Evolutionary conservation across 2,113 vertebrate genomes (phyloP).

Genomic region (Pelmatolapia mariae): DNA sequence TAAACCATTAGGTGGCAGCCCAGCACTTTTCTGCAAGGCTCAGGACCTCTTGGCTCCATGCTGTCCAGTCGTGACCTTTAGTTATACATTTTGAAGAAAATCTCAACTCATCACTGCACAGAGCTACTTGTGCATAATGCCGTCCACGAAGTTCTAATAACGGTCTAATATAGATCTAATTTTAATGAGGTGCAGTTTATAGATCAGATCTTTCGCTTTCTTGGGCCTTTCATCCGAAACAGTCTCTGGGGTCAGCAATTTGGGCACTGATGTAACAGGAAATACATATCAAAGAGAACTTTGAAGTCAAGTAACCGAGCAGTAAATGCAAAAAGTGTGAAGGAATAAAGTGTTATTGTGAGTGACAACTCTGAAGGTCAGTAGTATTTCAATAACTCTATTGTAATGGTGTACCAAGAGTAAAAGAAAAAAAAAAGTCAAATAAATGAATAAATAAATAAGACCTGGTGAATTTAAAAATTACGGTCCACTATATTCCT

Average conservation of each 20-base stretch:
- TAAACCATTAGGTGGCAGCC: constrained; percentile 58
- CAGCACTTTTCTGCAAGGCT: constrained; percentile 16
- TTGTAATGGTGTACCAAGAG: neutral
- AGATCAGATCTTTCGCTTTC: constrained; percentile 20
- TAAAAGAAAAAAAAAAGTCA: neutral
- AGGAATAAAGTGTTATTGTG: constrained; percentile 1
- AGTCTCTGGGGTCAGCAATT: constrained; percentile 37
- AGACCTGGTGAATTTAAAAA: constrained; percentile 38
- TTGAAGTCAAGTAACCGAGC: constrained; percentile 40
- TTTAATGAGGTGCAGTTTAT: constrained; percentile 46
- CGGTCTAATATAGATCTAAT: constrained; percentile 23
- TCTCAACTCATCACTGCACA: neutral
- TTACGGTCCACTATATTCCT: neutral
- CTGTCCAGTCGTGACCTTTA: neutral
- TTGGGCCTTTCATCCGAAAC: constrained; percentile 5
- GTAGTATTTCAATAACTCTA: neutral
- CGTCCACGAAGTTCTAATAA: constrained; percentile 6
- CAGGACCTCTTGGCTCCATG: neutral
- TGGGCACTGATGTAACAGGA: constrained; percentile 31
- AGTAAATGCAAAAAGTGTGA: constrained; percentile 7
- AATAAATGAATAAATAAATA: neutral
- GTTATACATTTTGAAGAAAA: neutral
- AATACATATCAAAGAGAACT: constrained; percentile 59
- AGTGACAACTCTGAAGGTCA: constrained; percentile 52
- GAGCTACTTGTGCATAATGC: neutral